A percentile compares a stretch with the other conserved stretches of the same genome.
These are phyloP conservation scores for Parazoanthus swiftii DNA, from an alignment of 92 coral and sea anemone genomes.

Conservation along the genomic window DNA sequence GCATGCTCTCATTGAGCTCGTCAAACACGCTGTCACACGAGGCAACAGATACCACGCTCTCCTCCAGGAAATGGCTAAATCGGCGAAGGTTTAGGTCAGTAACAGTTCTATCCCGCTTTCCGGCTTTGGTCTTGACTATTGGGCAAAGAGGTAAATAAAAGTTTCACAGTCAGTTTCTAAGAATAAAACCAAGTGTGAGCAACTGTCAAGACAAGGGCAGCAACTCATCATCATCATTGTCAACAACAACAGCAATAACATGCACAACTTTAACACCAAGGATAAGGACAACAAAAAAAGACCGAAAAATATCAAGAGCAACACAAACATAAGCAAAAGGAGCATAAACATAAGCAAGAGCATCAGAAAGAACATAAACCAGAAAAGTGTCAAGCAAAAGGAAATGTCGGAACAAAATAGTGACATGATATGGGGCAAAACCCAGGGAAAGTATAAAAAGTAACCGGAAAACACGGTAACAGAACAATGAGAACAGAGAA, in stretches of 20 bases:
- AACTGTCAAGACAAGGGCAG: neutral
- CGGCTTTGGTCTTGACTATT: slow-evolving; percentile 39
- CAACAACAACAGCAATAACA: no score
- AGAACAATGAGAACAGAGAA: neutral
- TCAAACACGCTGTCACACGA: slow-evolving; percentile 75
- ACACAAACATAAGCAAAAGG: neutral
- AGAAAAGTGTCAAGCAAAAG: no score
- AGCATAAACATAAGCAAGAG: neutral
- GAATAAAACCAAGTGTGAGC: neutral
- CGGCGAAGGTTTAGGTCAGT: slow-evolving; percentile 68
- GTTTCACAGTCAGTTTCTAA: neutral
- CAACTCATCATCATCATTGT: neutral
- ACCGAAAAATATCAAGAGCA: neutral
- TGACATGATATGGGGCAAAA: neutral
- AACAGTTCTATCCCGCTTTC: slow-evolving; percentile 41
- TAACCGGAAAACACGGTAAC: neutral
- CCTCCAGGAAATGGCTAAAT: slow-evolving; percentile 70
- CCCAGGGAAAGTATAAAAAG: neutral
- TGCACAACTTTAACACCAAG: neutral
- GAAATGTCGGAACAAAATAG: neutral
- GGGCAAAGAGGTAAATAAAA: neutral
- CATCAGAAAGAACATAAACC: no score
- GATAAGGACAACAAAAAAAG: neutral
- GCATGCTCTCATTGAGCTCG: slow-evolving; percentile 68
- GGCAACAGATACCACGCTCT: slow-evolving; percentile 77